These are phyloP conservation scores for Drosophila burlai DNA, from an alignment of 1,140 invertebrate genomes.

Conservation along the genomic window DNA sequence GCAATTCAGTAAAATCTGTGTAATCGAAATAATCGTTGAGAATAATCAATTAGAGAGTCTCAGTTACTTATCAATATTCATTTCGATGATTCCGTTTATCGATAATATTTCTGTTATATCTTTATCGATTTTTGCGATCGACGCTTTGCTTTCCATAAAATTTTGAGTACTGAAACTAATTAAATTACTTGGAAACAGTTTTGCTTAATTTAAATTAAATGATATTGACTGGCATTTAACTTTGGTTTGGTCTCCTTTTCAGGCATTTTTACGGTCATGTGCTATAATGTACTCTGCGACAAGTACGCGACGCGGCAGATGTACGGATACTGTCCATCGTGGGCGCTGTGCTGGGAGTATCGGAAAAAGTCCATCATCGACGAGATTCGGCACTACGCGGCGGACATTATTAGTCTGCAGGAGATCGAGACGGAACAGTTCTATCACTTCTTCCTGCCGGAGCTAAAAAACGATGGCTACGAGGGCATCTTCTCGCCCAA, in stretches of 20 bases:
- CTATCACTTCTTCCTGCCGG: constrained; percentile 98
- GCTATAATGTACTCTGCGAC: constrained; percentile 99
- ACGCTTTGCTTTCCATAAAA: not conserved
- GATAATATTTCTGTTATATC: no score
- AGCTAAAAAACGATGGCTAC: constrained; percentile 96
- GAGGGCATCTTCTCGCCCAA: constrained; percentile 99
- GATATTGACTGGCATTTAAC: no score
- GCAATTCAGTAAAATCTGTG: no score
- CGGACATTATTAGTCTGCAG: constrained; percentile 99
- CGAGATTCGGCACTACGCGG: constrained; percentile 98
- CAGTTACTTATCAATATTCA: no score
- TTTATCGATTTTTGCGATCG: no score
- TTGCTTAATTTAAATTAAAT: no score
- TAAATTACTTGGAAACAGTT: no score
- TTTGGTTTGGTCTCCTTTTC: constrained; percentile 57
- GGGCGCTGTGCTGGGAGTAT: constrained; percentile 99
- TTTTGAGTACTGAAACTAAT: not conserved
- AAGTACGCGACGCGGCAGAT: constrained; percentile 99
- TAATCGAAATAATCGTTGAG: no score
- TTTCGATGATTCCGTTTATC: no score
- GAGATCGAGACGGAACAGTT: constrained; percentile 99
- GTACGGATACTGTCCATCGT: constrained; percentile 98
- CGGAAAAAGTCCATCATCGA: constrained; percentile 98
- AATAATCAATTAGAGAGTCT: no score
- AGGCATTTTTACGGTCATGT: constrained; percentile 99